These are phyloP conservation scores for Cinclus mexicanus DNA, from an alignment of 2,113 vertebrate genomes.

Conservation along the genomic window DNA sequence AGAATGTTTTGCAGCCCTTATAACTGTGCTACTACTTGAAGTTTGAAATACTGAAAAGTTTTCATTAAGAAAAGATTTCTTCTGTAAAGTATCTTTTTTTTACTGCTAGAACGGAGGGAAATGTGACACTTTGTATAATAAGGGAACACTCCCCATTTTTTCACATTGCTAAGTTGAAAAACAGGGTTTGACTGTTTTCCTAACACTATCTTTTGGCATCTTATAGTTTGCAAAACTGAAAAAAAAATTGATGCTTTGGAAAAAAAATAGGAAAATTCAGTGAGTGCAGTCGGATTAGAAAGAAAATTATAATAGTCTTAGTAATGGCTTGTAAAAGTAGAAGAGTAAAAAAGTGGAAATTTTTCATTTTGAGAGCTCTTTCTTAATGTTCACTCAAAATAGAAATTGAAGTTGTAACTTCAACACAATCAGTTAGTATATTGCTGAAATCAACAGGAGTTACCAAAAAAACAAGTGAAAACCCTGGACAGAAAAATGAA, in stretches of 20 bases:
- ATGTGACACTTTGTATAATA: neutral
- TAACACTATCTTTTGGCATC: neutral
- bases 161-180: neutral
- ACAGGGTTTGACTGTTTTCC: neutral
- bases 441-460: neutral
- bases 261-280: neutral
- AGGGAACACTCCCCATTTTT: neutral
- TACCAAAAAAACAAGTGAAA: neutral
- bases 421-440: neutral
- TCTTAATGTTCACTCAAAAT: neutral
- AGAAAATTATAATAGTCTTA: neutral
- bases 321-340: neutral
- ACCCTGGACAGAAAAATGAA: neutral
- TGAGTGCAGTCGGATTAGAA: neutral
- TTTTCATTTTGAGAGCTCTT: neutral
- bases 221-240: neutral
- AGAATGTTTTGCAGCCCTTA: neutral
- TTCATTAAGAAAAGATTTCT: neutral
- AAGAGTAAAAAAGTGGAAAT: neutral
- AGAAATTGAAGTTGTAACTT: neutral
- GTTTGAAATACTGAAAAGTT: neutral
- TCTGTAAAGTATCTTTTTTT: neutral
- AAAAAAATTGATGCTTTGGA: neutral
- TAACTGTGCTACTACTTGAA: neutral
- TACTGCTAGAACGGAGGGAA: neutral